Evolutionary conservation across 1,140 invertebrate genomes (phyloP).

Genomic region (Wiebesia pumilae): DNA sequence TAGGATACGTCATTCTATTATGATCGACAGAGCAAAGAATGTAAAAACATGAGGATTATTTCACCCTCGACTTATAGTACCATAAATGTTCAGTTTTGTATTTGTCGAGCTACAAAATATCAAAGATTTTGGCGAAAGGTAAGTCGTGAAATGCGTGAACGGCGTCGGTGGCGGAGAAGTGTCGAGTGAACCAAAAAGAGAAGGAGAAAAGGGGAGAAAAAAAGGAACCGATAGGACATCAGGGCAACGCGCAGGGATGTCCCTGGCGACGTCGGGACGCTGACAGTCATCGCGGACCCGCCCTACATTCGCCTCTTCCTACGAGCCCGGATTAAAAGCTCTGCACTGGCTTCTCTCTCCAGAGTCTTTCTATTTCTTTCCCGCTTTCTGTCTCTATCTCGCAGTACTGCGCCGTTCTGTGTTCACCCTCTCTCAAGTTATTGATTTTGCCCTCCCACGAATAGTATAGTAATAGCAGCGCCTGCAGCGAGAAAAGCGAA

Average conservation of each 20-base stretch:
- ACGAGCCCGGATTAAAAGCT: slow-evolving; percentile 69
- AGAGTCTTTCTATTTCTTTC: neutral
- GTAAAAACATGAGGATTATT: no score
- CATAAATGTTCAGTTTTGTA: neutral
- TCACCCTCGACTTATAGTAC: no score
- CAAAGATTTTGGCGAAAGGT: neutral
- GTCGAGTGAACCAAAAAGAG: neutral
- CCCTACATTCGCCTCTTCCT: slow-evolving; percentile 63
- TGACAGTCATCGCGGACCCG: slow-evolving; percentile 61
- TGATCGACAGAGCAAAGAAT: no score
- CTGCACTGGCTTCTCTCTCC: slow-evolving; percentile 54
- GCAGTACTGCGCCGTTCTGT: neutral
- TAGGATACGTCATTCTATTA: no score
- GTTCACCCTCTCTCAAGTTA: slow-evolving; percentile 47
- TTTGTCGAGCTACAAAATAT: neutral
- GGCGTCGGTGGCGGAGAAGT: neutral
- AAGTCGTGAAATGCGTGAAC: neutral
- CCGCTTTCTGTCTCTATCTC: neutral
- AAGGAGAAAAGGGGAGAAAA: neutral
- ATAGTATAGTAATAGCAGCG: neutral
- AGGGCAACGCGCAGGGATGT: slow-evolving; percentile 33
- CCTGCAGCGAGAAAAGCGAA: slow-evolving; percentile 45
- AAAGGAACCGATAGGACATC: slow-evolving; percentile 21
- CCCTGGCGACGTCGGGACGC: slow-evolving; percentile 64
- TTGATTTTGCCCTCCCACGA: slow-evolving; percentile 52